Conservation (phyloP, 2,113 vertebrate species). For the Toxotes chatareus region DNA sequence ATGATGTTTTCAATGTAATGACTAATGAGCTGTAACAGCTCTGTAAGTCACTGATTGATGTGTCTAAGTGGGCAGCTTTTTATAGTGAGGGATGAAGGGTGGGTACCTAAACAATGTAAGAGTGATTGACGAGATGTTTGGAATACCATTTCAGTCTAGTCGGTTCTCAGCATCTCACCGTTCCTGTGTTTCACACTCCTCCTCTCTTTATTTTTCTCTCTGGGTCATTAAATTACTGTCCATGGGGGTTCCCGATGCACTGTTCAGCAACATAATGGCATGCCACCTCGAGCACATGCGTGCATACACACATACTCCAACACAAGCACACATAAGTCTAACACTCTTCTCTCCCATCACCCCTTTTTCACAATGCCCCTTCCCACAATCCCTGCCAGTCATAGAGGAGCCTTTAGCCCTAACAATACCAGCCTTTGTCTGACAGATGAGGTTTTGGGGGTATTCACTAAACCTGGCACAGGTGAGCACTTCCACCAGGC, state of each 20-base stretch:
- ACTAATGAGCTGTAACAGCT: slow-evolving; percentile 56
- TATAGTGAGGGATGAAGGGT: slow-evolving; percentile 24
- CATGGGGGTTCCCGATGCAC: not conserved
- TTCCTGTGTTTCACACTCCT: slow-evolving; percentile 2
- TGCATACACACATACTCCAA: not conserved
- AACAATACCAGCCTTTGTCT: slow-evolving; percentile 39
- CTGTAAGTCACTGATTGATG: slow-evolving; percentile 42
- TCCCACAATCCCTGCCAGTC: slow-evolving; percentile 18
- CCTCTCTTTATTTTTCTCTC: slow-evolving; percentile 2
- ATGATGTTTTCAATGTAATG: slow-evolving; percentile 51
- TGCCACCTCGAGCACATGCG: not conserved
- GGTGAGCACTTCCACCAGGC: not conserved
- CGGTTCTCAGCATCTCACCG: slow-evolving; percentile 4
- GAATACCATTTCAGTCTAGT: slow-evolving; percentile 37
- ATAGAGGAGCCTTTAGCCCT: slow-evolving; percentile 12
- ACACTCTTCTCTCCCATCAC: not conserved
- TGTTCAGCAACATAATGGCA: not conserved
- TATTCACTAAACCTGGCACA: slow-evolving; percentile 23
- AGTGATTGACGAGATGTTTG: slow-evolving; percentile 57
- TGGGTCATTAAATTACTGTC: slow-evolving; percentile 26
- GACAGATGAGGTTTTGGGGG: slow-evolving; percentile 26
- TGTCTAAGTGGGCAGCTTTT: slow-evolving; percentile 34
- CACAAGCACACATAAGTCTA: not conserved
- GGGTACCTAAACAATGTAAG: slow-evolving; percentile 54
- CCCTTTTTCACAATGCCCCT: not conserved